These are phyloP conservation scores for Didymodactylos carnosus DNA, from an alignment of 2,888 invertebrate genomes.

Conservation along the genomic window DNA sequence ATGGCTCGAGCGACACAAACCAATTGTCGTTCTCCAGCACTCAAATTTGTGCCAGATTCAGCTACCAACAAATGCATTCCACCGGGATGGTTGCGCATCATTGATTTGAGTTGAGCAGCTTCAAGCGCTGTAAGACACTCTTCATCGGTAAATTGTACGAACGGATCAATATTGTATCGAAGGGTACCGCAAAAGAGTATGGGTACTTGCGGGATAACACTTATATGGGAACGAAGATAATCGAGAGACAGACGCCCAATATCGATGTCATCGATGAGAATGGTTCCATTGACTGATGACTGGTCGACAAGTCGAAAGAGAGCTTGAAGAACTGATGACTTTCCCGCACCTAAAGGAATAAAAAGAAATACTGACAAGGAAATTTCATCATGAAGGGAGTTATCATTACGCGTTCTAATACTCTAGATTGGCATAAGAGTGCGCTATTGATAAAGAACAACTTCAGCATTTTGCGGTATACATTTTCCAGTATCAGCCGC, in stretches of 20 bases:
- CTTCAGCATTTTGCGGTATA: no score
- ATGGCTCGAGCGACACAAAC: slow-evolving; percentile 30
- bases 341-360: slow-evolving; percentile 24
- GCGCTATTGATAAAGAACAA: no score
- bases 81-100: slow-evolving; percentile 23
- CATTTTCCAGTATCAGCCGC: no score
- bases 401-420: no score
- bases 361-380: neutral
- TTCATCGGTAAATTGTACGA: slow-evolving; percentile 23
- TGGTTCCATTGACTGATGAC: slow-evolving; percentile 43
- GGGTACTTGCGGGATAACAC: neutral
- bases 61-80: slow-evolving; percentile 23
- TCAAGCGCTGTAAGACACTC: slow-evolving; percentile 26
- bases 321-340: slow-evolving; percentile 52
- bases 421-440: no score
- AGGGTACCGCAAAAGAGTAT: neutral
- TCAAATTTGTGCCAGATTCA: slow-evolving; percentile 21
- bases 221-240: neutral
- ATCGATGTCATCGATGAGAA: slow-evolving; percentile 55
- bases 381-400: no score
- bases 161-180: slow-evolving; percentile 30
- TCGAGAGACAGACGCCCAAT: slow-evolving; percentile 43
- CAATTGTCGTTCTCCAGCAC: slow-evolving; percentile 25
- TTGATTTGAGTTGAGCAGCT: slow-evolving; percentile 22
- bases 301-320: slow-evolving; percentile 60